A percentile compares a stretch with the other conserved stretches of the same genome.
Conservation (phyloP, 2,888 invertebrate genomes). For the Acanthococcus lagerstroemiae region DNA sequence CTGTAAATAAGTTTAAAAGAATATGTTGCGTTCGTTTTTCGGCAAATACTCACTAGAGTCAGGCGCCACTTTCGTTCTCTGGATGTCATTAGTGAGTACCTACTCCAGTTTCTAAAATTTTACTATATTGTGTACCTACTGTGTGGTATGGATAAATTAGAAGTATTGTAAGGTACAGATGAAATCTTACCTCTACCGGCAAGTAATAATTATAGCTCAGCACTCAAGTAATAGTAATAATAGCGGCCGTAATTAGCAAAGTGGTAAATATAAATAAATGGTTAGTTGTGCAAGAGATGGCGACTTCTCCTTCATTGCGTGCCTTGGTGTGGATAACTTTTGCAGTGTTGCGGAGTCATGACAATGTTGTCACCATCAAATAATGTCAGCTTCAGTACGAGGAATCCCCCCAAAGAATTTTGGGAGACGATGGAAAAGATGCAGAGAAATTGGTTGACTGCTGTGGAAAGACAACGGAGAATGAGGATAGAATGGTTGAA, state of each 20-base stretch:
- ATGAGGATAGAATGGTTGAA: no score
- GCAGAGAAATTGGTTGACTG: not conserved
- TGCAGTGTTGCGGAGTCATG: not conserved
- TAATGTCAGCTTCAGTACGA: not conserved
- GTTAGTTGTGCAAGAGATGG: no score
- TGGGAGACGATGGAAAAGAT: not conserved
- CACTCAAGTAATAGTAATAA: no score
- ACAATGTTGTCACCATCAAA: not conserved
- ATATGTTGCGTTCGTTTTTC: not conserved
- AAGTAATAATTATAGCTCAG: no score
- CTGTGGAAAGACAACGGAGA: not conserved
- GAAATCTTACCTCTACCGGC: no score
- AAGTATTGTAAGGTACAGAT: no score
- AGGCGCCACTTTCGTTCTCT: not conserved
- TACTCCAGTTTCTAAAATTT: not conserved
- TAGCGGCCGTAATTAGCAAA: no score
- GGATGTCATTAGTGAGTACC: not conserved
- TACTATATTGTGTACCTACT: not conserved
- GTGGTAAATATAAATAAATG: no score
- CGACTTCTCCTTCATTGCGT: no score
- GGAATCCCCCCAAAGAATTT: not conserved
- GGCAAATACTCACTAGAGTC: not conserved
- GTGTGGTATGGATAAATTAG: no score
- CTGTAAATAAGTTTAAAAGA: no score
- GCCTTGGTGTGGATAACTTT: not conserved